Evolutionary conservation across 2,113 vertebrate species (phyloP).

Genomic region (Loxodonta africana): DNA sequence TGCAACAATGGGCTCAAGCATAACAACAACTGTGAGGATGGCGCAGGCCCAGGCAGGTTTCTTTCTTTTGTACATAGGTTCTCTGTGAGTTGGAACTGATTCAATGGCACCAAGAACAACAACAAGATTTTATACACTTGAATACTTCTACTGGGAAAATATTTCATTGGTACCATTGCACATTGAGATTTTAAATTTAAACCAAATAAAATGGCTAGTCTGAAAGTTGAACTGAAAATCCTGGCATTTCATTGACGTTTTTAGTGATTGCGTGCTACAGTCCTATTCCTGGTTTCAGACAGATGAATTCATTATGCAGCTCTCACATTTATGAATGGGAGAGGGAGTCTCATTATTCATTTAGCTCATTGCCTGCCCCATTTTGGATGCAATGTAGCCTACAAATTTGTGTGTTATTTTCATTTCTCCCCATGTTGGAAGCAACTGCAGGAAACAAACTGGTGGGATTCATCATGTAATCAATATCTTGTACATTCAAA

Average conservation of each 20-base stretch:
- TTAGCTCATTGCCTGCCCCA: not conserved
- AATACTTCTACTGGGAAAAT: not conserved
- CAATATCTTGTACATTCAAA: constrained; percentile 85
- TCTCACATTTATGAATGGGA: constrained; percentile 45
- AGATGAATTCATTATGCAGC: not conserved
- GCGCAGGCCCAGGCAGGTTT: no score
- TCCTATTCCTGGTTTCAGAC: not conserved
- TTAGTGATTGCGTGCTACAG: not conserved
- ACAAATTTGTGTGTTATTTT: constrained; percentile 75
- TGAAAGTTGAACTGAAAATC: not conserved
- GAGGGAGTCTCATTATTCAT: not conserved
- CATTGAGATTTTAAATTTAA: not conserved
- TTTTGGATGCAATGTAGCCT: constrained; percentile 1
- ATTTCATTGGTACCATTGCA: not conserved
- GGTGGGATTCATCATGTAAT: constrained; percentile 80
- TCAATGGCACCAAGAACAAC: no score
- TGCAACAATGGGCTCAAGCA: no score
- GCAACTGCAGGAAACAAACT: constrained; percentile 83
- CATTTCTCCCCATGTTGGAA: constrained; percentile 77
- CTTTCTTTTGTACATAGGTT: no score
- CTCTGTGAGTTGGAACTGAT: no score
- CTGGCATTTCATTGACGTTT: not conserved
- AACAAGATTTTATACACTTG: no score
- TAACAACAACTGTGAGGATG: no score
- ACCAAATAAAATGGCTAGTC: not conserved